Base-by-base conservation (phyloP, 2,113 vertebrate species). In the Psilopogon haemacephalus region DNA sequence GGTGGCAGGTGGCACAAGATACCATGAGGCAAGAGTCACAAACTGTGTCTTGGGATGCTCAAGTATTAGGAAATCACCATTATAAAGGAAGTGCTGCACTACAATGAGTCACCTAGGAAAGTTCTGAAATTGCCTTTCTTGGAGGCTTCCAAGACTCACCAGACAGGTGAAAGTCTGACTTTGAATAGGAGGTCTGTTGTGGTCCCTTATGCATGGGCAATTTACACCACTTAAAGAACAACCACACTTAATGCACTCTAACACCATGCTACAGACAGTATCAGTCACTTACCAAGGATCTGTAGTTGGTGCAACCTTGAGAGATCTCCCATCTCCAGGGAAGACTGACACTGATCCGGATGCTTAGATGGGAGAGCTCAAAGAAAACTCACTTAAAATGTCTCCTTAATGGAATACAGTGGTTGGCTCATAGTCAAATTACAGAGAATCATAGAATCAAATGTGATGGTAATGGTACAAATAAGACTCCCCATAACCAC, bases 381-480 rank as follows among this genome's bases (percentile, higher is more conserved):
- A 76, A 55, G 33, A 80, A 69, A 15, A 11, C 18, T 80, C 17
- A 12, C 37, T 40, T 32, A 54, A 12, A 14, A 8, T 54, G 10
- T 63, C 16, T 3, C 33, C 54, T 38, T 76, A 35, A 70, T 44
- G 59, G 13, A 44, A 80, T 26, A 38, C 38, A 80, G 33, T 11
- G 6, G 10, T 11, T 71, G 30, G 37, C 42, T 68, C 32, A n/a
- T 10, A 72, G 48, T 59, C 42, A 80, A 86, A 55, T 30, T 72
- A 16, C 15, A 44, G n/a, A n/a, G n/a, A n/a, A n/a, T n/a, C n/a
- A n/a, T n/a, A n/a, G n/a, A n/a, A n/a, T n/a, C n/a, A n/a, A n/a
- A n/a, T 23, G 32, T 0, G 1, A 30, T 13, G 9, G 23, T 19
- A 71, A 54, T 24, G 8, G 6, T 67, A 35, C 19, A 15, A 1